Percentiles rank a stretch among this genome's conserved stretches.
Evolutionary conservation across 2,113 vertebrate genomes (phyloP).

Genomic region (Coptodon bakossiorum): DNA sequence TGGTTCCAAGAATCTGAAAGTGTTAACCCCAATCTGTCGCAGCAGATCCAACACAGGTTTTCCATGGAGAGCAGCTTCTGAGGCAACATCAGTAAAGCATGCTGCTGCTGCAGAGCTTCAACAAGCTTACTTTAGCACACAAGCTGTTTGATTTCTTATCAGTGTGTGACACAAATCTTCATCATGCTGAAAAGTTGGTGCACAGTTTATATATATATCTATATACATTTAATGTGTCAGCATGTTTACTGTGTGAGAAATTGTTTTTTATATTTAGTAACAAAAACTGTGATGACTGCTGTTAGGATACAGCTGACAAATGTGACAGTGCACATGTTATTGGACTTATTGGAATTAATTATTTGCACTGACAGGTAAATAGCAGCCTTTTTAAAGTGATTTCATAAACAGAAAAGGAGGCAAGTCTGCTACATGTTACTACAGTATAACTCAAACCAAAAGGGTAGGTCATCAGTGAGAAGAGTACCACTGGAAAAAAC

Average conservation of each 20-base stretch:
- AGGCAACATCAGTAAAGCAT: neutral
- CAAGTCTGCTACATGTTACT: neutral
- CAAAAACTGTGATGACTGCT: neutral
- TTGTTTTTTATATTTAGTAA: neutral
- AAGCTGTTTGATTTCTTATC: neutral
- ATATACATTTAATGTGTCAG: neutral
- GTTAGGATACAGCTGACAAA: neutral
- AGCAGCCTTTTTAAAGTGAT: neutral
- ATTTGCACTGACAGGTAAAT: neutral
- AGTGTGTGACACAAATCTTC: neutral
- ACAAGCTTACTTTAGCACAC: neutral
- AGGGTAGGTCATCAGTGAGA: neutral
- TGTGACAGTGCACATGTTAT: neutral
- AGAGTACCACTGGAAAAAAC: constrained; percentile 6
- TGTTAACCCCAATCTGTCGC: constrained; percentile 56
- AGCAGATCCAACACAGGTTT: constrained; percentile 32
- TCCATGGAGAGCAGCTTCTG: constrained; percentile 11
- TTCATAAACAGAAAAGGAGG: neutral
- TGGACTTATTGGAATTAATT: fast-evolving
- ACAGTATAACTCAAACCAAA: neutral
- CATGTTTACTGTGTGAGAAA: neutral
- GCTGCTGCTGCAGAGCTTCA: neutral
- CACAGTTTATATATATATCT: neutral
- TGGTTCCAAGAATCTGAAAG: constrained; percentile 9
- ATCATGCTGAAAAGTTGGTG: neutral